Evolutionary conservation across 2,113 vertebrate species (phyloP), one percentile per base, ranked within the genome.

Genomic region (Lethenteron camtschaticum): DNA sequence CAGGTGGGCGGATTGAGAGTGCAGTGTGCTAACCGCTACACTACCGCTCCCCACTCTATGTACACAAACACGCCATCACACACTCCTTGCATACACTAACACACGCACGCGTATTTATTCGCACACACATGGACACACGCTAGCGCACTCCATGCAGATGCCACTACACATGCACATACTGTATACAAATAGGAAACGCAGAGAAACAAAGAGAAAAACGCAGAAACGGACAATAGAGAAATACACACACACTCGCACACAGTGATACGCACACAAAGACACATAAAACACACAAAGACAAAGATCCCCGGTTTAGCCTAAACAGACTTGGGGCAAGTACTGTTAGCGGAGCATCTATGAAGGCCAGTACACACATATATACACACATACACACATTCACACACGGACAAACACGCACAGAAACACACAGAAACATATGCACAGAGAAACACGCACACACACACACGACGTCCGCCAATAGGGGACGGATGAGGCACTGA

Each of bases 361-460:
- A 63, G 59, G 16, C 16, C 13, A 14, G 16, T 18, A 63, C 59
- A 63, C 59, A 63, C 59, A 63, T 16, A 63, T 3, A 63, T 16
- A 63, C 59, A 63, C 59, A 63, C 59, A 63, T 18, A 63, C 59
- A 63, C 59, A 63, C 59, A 63, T 18, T 14, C 59, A 63, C 59
- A 63, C 59, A 63, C 59, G 16, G 13, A 63, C 59, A 63, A 13
- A 63, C 59, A 63, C 59, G 16, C 59, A 63, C 59, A 63, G 13
- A 63, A 13, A 63, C 59, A 63, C 59, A 63, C 59, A 63, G 13
- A 63, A 13, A 63, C 59, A 63, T 18, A 63, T 63, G 59, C 59
- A 63, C 59, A 63, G 13, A 63, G 13, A 63, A 13, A 63, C 59
- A 63, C 59, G 16, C 59, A 8, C 59, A 63, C 59, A 63, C 59